Evolutionary conservation across 2,888 invertebrate species (phyloP).

Genomic region (Incurvaria masculella): DNA sequence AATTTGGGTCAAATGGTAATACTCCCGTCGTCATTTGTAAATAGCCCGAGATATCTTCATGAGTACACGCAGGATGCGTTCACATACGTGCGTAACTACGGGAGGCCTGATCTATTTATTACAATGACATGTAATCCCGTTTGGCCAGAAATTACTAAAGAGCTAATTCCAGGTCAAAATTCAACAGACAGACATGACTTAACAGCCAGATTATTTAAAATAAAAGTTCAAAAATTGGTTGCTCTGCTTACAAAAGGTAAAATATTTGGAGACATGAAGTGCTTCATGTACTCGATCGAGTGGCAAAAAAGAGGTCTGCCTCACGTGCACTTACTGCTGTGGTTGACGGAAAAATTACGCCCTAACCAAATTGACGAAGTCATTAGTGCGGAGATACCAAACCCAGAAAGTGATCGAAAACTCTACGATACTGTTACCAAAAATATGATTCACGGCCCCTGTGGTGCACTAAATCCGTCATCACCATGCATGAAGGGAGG

Average conservation of each 20-base stretch:
- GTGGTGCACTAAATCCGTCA: constrained; percentile 24
- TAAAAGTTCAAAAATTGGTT: constrained; percentile 20
- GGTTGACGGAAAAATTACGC: constrained; percentile 21
- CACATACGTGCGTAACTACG: constrained; percentile 24
- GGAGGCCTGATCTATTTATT: constrained; percentile 19
- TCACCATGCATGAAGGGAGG: constrained; percentile 32
- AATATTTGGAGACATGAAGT: constrained; percentile 18
- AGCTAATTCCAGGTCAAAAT: constrained; percentile 14
- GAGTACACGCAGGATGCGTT: constrained; percentile 22
- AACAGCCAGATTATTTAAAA: constrained; percentile 18
- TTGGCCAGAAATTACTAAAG: constrained; percentile 20
- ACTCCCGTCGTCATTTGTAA: constrained; percentile 21
- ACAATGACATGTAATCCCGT: constrained; percentile 19
- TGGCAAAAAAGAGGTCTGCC: constrained; percentile 14
- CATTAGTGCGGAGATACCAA: constrained; percentile 26
- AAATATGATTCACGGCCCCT: constrained; percentile 36
- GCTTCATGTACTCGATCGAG: constrained; percentile 17
- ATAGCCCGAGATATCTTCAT: constrained; percentile 19
- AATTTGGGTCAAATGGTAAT: constrained; percentile 21
- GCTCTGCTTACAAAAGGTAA: constrained; percentile 17
- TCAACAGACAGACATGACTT: constrained; percentile 22
- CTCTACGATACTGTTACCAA: constrained; percentile 24
- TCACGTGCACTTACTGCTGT: constrained; percentile 17
- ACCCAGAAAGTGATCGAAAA: constrained; percentile 20
- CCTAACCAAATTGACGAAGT: constrained; percentile 25